phyloP scores from a whole-genome alignment of 2,797 vertebrate genomes.

The Eupleurogrammus muticus region DNA sequence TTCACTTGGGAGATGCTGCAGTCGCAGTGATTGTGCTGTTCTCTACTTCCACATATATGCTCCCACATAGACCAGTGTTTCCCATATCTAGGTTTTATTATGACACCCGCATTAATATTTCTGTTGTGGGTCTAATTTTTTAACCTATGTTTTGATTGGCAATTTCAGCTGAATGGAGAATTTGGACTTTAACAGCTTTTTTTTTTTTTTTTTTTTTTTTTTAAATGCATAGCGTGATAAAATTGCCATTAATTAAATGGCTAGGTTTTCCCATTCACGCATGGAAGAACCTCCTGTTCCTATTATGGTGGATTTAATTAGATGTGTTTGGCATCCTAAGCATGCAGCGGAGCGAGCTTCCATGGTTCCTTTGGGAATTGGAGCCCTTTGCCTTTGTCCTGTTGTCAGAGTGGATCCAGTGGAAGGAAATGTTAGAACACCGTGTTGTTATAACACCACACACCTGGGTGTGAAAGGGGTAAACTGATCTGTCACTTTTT shows the following conservation, averaged over 20 bases:
- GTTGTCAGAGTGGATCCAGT: conserved; percentile 12
- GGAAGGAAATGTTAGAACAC: conserved; percentile 54
- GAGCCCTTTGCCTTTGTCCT: conserved; percentile 39
- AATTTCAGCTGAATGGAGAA: not conserved
- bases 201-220: no score
- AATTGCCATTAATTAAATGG: conserved; percentile 12
- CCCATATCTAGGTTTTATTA: conserved; percentile 1
- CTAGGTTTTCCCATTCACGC: not conserved
- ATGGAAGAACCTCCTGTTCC: not conserved
- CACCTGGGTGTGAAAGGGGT: conserved; percentile 67
- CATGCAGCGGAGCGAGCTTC: conserved; percentile 39
- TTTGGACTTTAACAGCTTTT: not conserved
- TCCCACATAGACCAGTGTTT: conserved; percentile 5
- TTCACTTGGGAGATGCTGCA: conserved; percentile 74
- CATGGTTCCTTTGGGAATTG: conserved; percentile 48
- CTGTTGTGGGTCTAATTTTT: not conserved
- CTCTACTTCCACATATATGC: conserved; percentile 14
- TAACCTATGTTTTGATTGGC: not conserved
- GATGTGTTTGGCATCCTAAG: conserved; percentile 52
- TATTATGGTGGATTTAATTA: conserved; percentile 34
- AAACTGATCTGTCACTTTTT: conserved; percentile 65
- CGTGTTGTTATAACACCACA: conserved; percentile 60
- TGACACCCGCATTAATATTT: not conserved
- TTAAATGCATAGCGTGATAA: conserved; percentile 3
- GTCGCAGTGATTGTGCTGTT: conserved; percentile 75